phyloP scores from a whole-genome alignment of 2,888 invertebrate species.

The Noctua fimbriata region DNA sequence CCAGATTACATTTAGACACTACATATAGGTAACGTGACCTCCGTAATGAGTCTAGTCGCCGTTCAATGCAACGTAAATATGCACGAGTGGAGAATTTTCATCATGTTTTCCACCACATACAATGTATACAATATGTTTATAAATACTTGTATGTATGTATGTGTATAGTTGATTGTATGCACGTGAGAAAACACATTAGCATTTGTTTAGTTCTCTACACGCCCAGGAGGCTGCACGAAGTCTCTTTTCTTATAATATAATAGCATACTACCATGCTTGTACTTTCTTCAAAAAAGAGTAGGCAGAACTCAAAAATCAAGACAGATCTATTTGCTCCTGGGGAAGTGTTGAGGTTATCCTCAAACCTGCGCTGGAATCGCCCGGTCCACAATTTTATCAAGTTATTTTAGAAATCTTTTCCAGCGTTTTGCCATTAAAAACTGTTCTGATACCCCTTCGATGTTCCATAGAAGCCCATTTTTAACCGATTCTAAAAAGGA shows the following conservation, averaged over 20 bases:
- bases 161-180: neutral
- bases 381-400: neutral
- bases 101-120: slow-evolving; percentile 37
- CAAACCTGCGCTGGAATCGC: neutral
- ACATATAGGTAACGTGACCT: neutral
- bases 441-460: neutral
- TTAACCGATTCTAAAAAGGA: no score
- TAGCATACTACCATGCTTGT: neutral
- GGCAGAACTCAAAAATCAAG: neutral
- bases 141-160: slow-evolving; percentile 10
- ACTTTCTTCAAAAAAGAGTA: slow-evolving; percentile 10
- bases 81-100: slow-evolving; percentile 32
- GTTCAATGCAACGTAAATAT: slow-evolving; percentile 13
- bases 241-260: neutral
- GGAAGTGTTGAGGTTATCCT: neutral
- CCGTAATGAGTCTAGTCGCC: neutral
- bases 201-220: slow-evolving; percentile 32
- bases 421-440: neutral
- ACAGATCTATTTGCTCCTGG: neutral
- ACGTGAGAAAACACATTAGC: slow-evolving; percentile 26
- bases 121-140: slow-evolving; percentile 21
- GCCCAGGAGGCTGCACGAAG: neutral
- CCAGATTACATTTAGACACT: neutral
- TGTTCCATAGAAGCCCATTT: neutral
- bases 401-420: neutral